A percentile compares a stretch with the other conserved stretches of the same genome.
phyloP scores from a whole-genome alignment of 2,888 invertebrate genomes.

The Chorisops tibialis region DNA sequence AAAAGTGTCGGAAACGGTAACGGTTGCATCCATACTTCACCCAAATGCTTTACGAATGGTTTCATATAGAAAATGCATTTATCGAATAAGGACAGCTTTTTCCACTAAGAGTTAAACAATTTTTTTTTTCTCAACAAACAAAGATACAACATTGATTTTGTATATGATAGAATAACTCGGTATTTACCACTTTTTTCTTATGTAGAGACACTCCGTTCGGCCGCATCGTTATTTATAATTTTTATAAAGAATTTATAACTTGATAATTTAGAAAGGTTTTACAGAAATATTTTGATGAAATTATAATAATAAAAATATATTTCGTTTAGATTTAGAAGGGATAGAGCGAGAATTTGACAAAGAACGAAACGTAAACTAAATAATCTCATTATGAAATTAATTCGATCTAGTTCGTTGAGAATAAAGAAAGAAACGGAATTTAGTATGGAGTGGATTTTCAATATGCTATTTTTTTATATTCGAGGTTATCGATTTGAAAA shows the following conservation, averaged over 20 bases:
- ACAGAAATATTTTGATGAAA: too few relatives aligned
- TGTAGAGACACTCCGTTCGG: conserved; percentile 6
- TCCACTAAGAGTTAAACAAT: conserved; percentile 23
- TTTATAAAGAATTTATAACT: not conserved
- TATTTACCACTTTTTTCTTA: conserved; percentile 12
- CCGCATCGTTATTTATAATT: conserved; percentile 36
- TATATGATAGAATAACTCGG: not conserved
- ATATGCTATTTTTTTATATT: too few relatives aligned
- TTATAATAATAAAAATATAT: too few relatives aligned
- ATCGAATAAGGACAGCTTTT: not conserved
- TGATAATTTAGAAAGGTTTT: conserved; percentile 4
- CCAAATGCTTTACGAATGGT: conserved; percentile 50
- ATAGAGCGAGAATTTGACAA: too few relatives aligned
- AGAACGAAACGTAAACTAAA: too few relatives aligned
- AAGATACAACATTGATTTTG: not conserved
- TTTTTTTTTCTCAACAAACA: not conserved
- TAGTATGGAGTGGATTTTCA: too few relatives aligned
- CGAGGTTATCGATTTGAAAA: too few relatives aligned
- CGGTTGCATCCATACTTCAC: conserved; percentile 53
- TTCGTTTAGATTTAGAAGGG: too few relatives aligned
- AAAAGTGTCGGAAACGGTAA: conserved; percentile 56
- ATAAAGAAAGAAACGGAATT: too few relatives aligned
- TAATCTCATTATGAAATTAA: too few relatives aligned
- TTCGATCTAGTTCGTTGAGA: too few relatives aligned
- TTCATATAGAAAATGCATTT: conserved; percentile 25